Percentiles rank a stretch among this genome's conserved stretches.
Evolutionary conservation across 2,113 vertebrate genomes (phyloP).

Genomic region (Daboia siamensis): DNA sequence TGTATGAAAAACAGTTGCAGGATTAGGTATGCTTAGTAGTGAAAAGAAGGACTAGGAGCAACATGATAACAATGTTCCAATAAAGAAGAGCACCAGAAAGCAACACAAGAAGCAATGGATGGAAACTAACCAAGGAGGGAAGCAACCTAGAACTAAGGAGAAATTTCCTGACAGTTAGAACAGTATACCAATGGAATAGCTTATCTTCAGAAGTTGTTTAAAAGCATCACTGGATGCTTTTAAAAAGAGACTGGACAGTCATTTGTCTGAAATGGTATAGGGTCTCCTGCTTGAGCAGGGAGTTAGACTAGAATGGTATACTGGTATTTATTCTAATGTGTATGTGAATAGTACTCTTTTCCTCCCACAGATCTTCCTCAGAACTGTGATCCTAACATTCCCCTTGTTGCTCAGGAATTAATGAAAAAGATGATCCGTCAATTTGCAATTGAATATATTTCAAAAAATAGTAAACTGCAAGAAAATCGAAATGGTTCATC

Average conservation of each 20-base stretch:
- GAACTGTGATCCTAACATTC: conserved; percentile 95
- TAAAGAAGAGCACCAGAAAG: not conserved
- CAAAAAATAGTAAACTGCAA: conserved; percentile 90
- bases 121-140: not conserved
- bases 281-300: not conserved
- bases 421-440: conserved; percentile 99
- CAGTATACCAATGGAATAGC: not conserved
- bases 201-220: not conserved
- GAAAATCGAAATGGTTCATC: conserved; percentile 82
- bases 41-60: not conserved
- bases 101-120: not conserved
- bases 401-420: conserved; percentile 95
- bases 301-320: not conserved
- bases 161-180: not conserved
- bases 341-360: conserved; percentile 50
- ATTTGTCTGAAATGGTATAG: not conserved
- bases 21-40: not conserved
- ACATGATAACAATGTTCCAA: not conserved
- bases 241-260: not conserved
- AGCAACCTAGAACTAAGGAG: not conserved
- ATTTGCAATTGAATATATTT: conserved; percentile 97
- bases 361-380: conserved; percentile 84
- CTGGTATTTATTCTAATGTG: conserved; percentile 1
- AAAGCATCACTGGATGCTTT: not conserved
- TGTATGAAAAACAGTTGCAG: not conserved